phyloP scores from a whole-genome alignment of 2,888 invertebrate genomes.

The Cheilosia scutellata region DNA sequence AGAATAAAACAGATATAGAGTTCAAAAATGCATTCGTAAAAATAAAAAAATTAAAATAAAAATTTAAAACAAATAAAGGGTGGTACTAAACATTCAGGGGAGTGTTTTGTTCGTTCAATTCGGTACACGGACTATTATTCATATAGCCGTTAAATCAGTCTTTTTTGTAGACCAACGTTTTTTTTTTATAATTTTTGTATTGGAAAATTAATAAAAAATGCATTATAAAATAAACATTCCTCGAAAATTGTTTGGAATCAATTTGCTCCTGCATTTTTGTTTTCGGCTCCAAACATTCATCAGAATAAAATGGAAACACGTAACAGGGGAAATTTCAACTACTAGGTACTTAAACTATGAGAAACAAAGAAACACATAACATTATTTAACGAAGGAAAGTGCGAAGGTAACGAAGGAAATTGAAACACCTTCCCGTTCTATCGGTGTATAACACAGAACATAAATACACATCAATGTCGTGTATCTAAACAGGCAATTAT shows the following conservation, averaged over 20 bases:
- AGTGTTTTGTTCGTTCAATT: constrained; percentile 6
- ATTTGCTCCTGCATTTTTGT: constrained; percentile 23
- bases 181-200: background rate
- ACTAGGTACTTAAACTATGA: background rate
- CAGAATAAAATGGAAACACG: constrained; percentile 45
- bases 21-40: constrained; percentile 47
- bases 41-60: constrained; percentile 44
- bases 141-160: constrained; percentile 60
- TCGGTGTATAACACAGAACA: constrained; percentile 65
- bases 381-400: constrained; percentile 58
- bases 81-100: constrained; percentile 37
- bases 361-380: constrained; percentile 44
- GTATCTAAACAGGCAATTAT: constrained; percentile 21
- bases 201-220: constrained; percentile 15
- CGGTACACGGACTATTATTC: constrained; percentile 56
- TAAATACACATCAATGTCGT: constrained; percentile 36
- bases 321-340: constrained; percentile 22
- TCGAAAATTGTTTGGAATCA: constrained; percentile 51
- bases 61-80: constrained; percentile 20
- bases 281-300: constrained; percentile 59
- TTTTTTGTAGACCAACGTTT: background rate
- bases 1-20: constrained; percentile 51
- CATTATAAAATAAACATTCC: constrained; percentile 26
- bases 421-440: constrained; percentile 45
- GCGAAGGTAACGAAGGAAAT: constrained; percentile 43